Conservation (phyloP, 2,113 vertebrate genomes). For the Strigops habroptila region DNA sequence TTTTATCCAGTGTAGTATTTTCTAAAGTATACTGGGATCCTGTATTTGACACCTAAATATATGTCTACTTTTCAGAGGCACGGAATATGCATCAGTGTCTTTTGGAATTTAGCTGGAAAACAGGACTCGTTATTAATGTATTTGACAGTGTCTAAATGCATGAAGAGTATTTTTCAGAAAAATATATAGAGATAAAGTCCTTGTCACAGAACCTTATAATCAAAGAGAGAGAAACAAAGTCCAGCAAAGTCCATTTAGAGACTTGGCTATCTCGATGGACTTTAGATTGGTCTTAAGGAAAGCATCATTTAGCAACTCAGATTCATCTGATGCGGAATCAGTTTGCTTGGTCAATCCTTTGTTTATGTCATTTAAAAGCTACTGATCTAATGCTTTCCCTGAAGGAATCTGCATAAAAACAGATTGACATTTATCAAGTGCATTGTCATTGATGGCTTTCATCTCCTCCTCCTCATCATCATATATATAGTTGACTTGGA, state of each 20-base stretch:
- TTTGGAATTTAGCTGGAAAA: constrained; percentile 17
- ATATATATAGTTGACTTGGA: neutral
- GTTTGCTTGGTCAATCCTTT: neutral
- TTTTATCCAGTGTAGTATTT: neutral
- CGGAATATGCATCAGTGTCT: neutral
- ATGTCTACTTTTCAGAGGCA: neutral
- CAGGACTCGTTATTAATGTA: neutral
- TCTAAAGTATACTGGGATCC: neutral
- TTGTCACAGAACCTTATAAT: constrained; percentile 7
- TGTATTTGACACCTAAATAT: neutral
- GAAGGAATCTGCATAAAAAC: constrained; percentile 2
- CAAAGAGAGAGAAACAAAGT: neutral
- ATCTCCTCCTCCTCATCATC: constrained; percentile 5
- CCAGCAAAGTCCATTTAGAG: neutral
- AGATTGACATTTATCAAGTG: neutral
- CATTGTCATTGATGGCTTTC: constrained; percentile 26
- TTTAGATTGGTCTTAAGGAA: neutral
- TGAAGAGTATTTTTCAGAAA: constrained; percentile 22
- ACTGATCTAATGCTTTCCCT: constrained; percentile 1
- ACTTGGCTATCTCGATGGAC: neutral
- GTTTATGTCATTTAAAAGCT: constrained; percentile 10
- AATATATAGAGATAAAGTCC: neutral
- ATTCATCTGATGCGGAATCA: neutral
- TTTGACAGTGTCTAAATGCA: constrained; percentile 40
- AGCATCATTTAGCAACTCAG: neutral